A percentile compares a stretch with the other conserved stretches of the same genome.
phyloP scores from a whole-genome alignment of 1,140 invertebrate genomes.

The Copidosoma floridanum region DNA sequence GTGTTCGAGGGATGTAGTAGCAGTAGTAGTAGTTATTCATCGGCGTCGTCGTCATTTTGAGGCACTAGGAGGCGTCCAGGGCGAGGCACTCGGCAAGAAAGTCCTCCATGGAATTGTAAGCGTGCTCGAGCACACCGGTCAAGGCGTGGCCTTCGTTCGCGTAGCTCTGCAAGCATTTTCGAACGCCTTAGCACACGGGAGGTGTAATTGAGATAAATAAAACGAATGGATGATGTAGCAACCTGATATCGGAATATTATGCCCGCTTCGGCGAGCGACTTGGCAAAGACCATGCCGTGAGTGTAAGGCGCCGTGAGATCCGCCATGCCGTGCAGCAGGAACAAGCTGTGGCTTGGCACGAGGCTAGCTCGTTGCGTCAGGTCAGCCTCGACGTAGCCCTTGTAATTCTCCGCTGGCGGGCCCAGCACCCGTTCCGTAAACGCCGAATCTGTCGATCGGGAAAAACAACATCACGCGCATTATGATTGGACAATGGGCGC shows the following conservation, averaged over 20 bases:
- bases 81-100: conserved; percentile 80
- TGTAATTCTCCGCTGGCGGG: conserved; percentile 82
- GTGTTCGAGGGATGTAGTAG: background rate
- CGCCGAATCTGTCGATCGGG: conserved; percentile 94
- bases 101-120: conserved; percentile 83
- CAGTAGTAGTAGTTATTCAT: background rate
- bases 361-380: conserved; percentile 81
- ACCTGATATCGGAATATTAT: conserved; percentile 91
- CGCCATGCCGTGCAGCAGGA: conserved; percentile 85
- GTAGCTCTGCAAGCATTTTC: conserved; percentile 65
- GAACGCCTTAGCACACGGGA: no score
- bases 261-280: conserved; percentile 80
- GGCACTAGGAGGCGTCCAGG: conserved; percentile 68
- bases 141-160: conserved; percentile 79
- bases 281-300: conserved; percentile 83
- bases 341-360: conserved; percentile 81
- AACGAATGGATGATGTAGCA: background rate
- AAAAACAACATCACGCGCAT: no score
- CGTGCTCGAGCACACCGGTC: conserved; percentile 75
- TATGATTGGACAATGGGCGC: no score
- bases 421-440: conserved; percentile 93
- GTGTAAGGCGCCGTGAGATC: conserved; percentile 91
- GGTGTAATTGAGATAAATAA: no score
- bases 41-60: conserved; percentile 42
- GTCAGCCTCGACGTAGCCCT: conserved; percentile 89